phyloP scores from a whole-genome alignment of 1,140 invertebrate species.

The Pomacea maculata region DNA sequence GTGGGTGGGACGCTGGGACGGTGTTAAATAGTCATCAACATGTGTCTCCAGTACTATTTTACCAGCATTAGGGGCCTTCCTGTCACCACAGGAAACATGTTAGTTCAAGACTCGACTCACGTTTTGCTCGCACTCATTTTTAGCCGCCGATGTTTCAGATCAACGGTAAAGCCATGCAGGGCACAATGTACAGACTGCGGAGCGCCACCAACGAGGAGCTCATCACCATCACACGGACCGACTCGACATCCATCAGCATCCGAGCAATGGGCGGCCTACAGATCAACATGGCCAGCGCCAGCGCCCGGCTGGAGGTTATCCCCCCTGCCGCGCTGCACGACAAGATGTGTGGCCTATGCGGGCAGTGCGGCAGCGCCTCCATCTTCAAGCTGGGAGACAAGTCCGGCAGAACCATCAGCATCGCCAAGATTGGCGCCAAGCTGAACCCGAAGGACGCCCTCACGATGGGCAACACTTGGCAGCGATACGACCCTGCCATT shows the following conservation, averaged over 20 bases:
- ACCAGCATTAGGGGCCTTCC: no score
- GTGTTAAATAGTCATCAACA: no score
- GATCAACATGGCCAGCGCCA: not conserved
- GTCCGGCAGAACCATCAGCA: not conserved
- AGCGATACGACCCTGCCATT: not conserved
- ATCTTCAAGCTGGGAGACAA: not conserved
- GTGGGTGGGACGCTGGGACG: no score
- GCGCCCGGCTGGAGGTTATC: not conserved
- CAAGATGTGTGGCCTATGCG: slow-evolving; percentile 21
- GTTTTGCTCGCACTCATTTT: no score
- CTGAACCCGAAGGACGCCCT: not conserved
- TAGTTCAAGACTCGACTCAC: no score
- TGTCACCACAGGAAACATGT: no score
- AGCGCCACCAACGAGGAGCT: not conserved
- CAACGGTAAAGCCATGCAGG: no score
- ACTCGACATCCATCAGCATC: not conserved
- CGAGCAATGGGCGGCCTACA: not conserved
- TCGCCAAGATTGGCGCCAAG: not conserved
- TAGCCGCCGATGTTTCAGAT: no score
- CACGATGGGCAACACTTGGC: slow-evolving; percentile 9
- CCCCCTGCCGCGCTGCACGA: slow-evolving; percentile 7
- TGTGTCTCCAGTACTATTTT: no score
- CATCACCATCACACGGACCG: not conserved
- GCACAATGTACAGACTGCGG: not conserved
- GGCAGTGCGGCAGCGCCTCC: not conserved